Conservation (phyloP, 2,888 invertebrate genomes). For the Muschampia plurimacula region DNA sequence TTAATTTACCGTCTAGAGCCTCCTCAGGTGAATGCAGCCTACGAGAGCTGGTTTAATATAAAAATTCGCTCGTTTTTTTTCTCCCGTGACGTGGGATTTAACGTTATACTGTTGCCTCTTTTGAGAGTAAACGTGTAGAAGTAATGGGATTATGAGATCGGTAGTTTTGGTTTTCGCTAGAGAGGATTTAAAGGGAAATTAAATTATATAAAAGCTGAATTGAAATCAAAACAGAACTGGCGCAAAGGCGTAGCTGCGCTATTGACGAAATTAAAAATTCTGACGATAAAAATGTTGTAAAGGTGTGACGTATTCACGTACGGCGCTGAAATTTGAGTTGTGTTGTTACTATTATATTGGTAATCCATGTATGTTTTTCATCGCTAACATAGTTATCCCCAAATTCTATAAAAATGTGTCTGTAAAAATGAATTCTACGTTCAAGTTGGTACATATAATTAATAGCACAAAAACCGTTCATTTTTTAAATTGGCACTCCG, state of each 20-base stretch:
- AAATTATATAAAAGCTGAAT: constrained; percentile 60
- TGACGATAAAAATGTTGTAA: constrained; percentile 37
- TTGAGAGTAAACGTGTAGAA: constrained; percentile 79
- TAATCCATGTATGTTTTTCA: too few species aligned
- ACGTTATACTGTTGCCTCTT: constrained; percentile 81
- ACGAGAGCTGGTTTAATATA: constrained; percentile 80
- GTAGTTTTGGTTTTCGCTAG: constrained; percentile 65
- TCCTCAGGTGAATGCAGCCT: constrained; percentile 81
- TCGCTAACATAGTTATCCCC: too few species aligned
- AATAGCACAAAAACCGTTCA: too few species aligned
- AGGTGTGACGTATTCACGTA: constrained; percentile 2
- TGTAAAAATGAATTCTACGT: too few species aligned
- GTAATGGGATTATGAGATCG: constrained; percentile 76
- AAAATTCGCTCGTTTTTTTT: constrained; percentile 75
- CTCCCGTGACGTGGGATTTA: constrained; percentile 65
- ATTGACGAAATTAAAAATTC: constrained; percentile 32
- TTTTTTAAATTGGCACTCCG: too few species aligned
- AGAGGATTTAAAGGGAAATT: constrained; percentile 62
- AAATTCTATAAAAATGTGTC: too few species aligned
- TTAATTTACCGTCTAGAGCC: constrained; percentile 83
- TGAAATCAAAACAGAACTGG: constrained; percentile 51
- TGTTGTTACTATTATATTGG: not conserved
- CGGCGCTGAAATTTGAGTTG: not conserved
- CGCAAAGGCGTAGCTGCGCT: constrained; percentile 39
- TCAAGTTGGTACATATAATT: too few species aligned